These are phyloP conservation scores for Plutella xylostella DNA, from an alignment of 2,888 invertebrate species.

Conservation along the genomic window DNA sequence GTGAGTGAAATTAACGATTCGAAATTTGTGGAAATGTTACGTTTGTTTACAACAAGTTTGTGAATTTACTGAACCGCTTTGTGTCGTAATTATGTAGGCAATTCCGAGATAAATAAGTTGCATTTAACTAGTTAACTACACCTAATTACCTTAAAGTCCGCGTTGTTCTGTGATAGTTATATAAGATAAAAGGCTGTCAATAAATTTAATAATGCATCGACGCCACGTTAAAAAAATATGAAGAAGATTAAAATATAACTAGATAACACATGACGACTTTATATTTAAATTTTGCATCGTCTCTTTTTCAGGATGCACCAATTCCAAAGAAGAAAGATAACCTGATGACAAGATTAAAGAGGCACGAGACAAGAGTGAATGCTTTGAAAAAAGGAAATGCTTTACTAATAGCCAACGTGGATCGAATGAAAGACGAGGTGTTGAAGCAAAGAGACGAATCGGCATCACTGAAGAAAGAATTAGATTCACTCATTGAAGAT, in stretches of 20 bases:
- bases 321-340: conserved; percentile 76
- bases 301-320: conserved; percentile 73
- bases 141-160: no score
- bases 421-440: conserved; percentile 87
- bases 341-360: conserved; percentile 73
- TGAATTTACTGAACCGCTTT: no score
- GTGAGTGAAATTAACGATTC: conserved; percentile 48
- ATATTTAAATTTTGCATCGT: background rate
- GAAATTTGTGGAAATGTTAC: no score
- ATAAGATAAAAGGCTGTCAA: no score
- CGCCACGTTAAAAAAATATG: no score
- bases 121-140: no score
- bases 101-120: no score
- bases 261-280: background rate
- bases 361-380: conserved; percentile 82
- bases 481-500: conserved; percentile 88
- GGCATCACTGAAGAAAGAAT: conserved; percentile 80
- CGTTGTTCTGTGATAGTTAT: no score
- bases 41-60: no score
- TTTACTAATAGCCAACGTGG: conserved; percentile 87
- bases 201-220: no score
- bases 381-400: conserved; percentile 91
- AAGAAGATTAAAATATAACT: no score
- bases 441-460: conserved; percentile 86
- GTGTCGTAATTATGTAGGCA: no score